A percentile compares a stretch with the other conserved stretches of the same genome.
phyloP scores from a whole-genome alignment of 2,113 vertebrate genomes.

The Callorhinus ursinus region DNA sequence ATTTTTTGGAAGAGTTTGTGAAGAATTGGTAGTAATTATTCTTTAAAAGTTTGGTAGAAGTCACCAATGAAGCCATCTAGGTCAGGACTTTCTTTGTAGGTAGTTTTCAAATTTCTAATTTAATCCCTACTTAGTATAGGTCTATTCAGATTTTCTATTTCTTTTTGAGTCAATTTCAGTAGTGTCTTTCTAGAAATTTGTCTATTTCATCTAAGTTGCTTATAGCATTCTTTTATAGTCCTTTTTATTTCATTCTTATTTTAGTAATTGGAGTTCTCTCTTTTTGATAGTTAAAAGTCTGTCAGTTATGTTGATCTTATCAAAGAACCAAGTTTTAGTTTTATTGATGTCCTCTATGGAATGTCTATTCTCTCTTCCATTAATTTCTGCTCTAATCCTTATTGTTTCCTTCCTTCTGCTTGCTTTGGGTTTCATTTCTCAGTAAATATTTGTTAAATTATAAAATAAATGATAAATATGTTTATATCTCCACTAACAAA shows the following conservation, averaged over 20 bases:
- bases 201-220: not conserved
- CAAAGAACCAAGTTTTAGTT: not conserved
- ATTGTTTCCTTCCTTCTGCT: not conserved
- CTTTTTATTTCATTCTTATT: not conserved
- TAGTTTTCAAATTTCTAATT: not conserved
- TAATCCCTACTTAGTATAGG: not conserved
- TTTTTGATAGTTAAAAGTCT: not conserved
- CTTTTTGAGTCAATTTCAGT: not conserved
- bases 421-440: not conserved
- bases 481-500: not conserved
- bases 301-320: not conserved
- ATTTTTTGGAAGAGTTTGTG: conserved; percentile 4
- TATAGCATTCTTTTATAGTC: not conserved
- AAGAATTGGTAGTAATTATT: not conserved
- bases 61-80: not conserved
- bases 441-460: not conserved
- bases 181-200: not conserved
- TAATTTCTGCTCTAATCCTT: not conserved
- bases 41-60: not conserved
- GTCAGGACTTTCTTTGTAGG: not conserved
- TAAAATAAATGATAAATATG: not conserved
- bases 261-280: not conserved
- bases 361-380: not conserved
- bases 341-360: not conserved
- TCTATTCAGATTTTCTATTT: not conserved